Evolutionary conservation across 2,888 invertebrate species (phyloP), one percentile per base, ranked within the genome.

Genomic region (Alentia gelatinosa): DNA sequence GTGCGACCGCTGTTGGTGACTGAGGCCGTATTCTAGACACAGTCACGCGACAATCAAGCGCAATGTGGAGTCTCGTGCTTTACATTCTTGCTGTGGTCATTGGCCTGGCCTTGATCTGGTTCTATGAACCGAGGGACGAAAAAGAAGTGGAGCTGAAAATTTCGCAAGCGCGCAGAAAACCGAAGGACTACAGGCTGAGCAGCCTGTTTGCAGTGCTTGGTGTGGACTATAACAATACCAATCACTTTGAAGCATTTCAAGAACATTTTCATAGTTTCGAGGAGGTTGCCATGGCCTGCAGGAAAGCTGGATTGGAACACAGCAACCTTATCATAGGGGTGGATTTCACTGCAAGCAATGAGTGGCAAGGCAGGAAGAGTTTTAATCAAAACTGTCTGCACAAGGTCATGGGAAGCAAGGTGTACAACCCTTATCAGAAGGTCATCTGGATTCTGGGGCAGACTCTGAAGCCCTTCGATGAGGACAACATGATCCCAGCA

Each of bases 331-430:
- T 97, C n/a, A 96, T 97, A 89, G 97, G 96, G 0, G 95, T 97
- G 63, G 97, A 97, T 94, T 97, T 97, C 94, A 96, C 97, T 9
- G 97, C 97, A 12, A 96, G 96, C 92, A 97, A 97, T 93, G 97
- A 97, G 93, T 97, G 97, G 96, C 97, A 97, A 93, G 97, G 97
- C 39, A 94, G 96, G 84, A 96, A 96, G 91, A 96, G 96, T 12
- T 97, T 97, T 93, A 94, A 93, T 56, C 96, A 96, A 30, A 94
- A 96, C 42, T 95, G 96, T 89, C 94, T 97, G 40, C 95, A 96
- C 93, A 94, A 95, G 90, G 93, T 96, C 3, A 91, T 94, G 50
- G 94, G 95, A 7, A 94, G 94, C 50, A 95, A 95, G 90, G 93
- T 95, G 3, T 94, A 94, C 90, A 97, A 97, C 94, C 97, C 97